These are phyloP conservation scores for Orchestia grillus DNA, from an alignment of 1,140 invertebrate species.

Conservation along the genomic window DNA sequence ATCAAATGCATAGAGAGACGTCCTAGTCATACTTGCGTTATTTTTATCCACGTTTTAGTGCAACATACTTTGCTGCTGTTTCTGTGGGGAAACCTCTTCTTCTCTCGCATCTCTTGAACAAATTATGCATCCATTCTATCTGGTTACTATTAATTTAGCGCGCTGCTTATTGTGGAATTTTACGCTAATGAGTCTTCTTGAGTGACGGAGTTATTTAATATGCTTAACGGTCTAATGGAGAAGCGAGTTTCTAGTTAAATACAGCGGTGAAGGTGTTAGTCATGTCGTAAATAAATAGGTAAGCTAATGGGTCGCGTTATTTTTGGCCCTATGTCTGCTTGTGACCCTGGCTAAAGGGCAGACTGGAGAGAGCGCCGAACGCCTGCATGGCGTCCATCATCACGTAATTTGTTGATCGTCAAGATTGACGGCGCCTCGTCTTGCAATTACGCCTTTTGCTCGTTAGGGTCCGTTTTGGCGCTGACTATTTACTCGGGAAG, in stretches of 20 bases:
- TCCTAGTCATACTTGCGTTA: too few relatives aligned
- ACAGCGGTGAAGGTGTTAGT: too few relatives aligned
- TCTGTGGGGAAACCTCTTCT: not conserved
- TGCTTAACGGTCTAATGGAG: not conserved
- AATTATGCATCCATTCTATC: not conserved
- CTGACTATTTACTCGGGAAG: too few relatives aligned
- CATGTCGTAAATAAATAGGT: not conserved
- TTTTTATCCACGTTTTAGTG: too few relatives aligned
- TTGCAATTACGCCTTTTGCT: not conserved
- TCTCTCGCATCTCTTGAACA: not conserved
- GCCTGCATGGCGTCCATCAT: not conserved
- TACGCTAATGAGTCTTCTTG: not conserved
- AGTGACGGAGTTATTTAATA: too few relatives aligned
- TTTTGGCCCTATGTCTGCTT: not conserved
- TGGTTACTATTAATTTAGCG: not conserved
- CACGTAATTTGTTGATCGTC: not conserved
- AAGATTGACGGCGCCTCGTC: not conserved
- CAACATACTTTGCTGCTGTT: not conserved
- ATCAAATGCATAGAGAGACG: too few relatives aligned
- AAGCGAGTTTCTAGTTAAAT: not conserved
- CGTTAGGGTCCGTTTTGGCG: not conserved
- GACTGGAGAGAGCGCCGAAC: not conserved
- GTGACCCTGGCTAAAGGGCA: not conserved
- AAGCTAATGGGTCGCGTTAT: not conserved
- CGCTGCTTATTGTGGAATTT: not conserved